Evolutionary conservation across 2,797 vertebrate genomes (phyloP).

Genomic region (Alfaro cultratus): DNA sequence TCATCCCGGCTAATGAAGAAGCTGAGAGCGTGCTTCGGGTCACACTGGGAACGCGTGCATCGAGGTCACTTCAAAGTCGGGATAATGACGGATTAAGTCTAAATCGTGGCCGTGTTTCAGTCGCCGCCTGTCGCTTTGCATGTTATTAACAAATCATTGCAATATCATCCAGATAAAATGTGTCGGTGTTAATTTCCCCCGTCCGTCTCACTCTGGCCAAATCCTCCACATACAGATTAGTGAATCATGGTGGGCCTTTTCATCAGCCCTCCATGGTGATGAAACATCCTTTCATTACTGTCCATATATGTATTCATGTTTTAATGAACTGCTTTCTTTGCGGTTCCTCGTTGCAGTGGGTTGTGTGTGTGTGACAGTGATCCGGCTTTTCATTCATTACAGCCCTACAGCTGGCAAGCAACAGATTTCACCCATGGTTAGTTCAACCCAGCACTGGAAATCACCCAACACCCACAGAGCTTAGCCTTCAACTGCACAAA

Average conservation of each 20-base stretch:
- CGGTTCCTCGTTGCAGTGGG: constrained; percentile 55
- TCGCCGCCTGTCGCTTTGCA: constrained; percentile 65
- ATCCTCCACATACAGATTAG: constrained; percentile 69
- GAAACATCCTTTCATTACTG: constrained; percentile 70
- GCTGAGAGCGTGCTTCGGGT: constrained; percentile 74
- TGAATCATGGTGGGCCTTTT: constrained; percentile 58
- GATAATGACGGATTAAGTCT: constrained; percentile 81
- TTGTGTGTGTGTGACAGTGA: constrained; percentile 51
- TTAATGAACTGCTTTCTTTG: constrained; percentile 60
- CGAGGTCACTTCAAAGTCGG: constrained; percentile 82
- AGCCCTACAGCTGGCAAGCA: constrained; percentile 35
- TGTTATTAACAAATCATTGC: constrained; percentile 77
- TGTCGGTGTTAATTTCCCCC: constrained; percentile 71
- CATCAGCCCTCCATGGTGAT: constrained; percentile 69
- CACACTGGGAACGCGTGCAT: constrained; percentile 64
- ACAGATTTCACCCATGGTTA: constrained; percentile 37
- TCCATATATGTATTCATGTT: constrained; percentile 53
- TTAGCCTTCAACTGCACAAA: constrained; percentile 2
- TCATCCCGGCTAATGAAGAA: constrained; percentile 80
- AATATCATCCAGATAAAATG: constrained; percentile 72
- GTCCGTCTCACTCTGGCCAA: constrained; percentile 65
- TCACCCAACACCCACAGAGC: constrained; percentile 21
- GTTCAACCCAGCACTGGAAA: constrained; percentile 33
- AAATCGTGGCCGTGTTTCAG: constrained; percentile 71
- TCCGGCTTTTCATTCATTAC: constrained; percentile 54